These are phyloP conservation scores for Spicauda simplicius DNA, from an alignment of 2,888 invertebrate genomes.

Conservation along the genomic window DNA sequence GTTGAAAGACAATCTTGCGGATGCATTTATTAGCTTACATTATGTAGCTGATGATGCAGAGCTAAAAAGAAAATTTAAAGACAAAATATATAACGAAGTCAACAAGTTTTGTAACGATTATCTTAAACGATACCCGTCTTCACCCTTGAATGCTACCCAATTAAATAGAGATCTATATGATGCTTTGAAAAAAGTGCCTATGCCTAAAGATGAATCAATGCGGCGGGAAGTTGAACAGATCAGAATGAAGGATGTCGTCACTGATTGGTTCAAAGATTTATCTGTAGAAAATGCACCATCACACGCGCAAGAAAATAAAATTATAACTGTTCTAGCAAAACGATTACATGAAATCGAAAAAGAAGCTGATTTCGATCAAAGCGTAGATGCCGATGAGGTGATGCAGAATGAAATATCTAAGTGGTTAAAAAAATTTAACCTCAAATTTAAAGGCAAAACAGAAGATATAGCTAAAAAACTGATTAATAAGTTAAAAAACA, in stretches of 20 bases:
- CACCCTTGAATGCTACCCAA: slow-evolving; percentile 49
- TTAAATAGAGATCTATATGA: slow-evolving; percentile 54
- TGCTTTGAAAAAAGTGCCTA: slow-evolving; percentile 53
- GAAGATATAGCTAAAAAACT: slow-evolving; percentile 46
- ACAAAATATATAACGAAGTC: slow-evolving; percentile 55
- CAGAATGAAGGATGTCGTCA: slow-evolving; percentile 56
- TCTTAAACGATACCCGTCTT: slow-evolving; percentile 50
- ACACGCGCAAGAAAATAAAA: slow-evolving; percentile 49
- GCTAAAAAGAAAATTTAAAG: slow-evolving; percentile 50
- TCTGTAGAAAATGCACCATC: slow-evolving; percentile 44
- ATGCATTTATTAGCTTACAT: slow-evolving; percentile 62
- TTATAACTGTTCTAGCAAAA: slow-evolving; percentile 53
- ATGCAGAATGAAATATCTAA: slow-evolving; percentile 52
- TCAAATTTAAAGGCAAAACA: slow-evolving; percentile 42
- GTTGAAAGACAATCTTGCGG: slow-evolving; percentile 60
- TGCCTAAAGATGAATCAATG: slow-evolving; percentile 56
- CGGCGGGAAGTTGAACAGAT: slow-evolving; percentile 56
- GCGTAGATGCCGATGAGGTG: slow-evolving; percentile 40
- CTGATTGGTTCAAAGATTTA: slow-evolving; percentile 55
- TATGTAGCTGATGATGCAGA: slow-evolving; percentile 49
- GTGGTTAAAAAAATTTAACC: slow-evolving; percentile 54
- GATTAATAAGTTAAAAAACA: slow-evolving; percentile 47
- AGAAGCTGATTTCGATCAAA: slow-evolving; percentile 43
- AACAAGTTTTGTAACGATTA: slow-evolving; percentile 57
- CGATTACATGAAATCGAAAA: slow-evolving; percentile 57